These are phyloP conservation scores for Ardeotis arabs DNA, from an alignment of 2,113 vertebrate genomes.

Conservation along the genomic window DNA sequence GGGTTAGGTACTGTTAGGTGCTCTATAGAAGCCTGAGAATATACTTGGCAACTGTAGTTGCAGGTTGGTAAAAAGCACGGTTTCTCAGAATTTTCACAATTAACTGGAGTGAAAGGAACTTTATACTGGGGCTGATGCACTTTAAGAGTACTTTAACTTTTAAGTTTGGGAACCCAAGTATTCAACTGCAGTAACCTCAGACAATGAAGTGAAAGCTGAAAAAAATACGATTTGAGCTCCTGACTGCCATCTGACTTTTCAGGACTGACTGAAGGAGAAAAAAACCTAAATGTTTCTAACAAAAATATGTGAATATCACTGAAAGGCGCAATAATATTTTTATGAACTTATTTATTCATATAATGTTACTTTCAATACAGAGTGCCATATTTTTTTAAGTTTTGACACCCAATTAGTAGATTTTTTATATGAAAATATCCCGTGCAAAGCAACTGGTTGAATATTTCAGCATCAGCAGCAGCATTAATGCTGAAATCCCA, in stretches of 20 bases:
- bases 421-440: neutral
- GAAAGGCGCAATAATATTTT: neutral
- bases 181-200: neutral
- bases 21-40: neutral
- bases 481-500: neutral
- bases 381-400: neutral
- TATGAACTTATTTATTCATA: neutral
- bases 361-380: neutral
- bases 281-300: neutral
- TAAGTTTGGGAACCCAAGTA: neutral
- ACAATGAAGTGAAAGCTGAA: neutral
- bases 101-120: neutral
- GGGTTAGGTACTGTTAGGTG: neutral
- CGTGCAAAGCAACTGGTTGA: neutral
- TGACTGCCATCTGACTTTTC: neutral
- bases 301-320: neutral
- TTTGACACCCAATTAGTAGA: neutral
- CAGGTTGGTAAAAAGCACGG: neutral
- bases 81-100: neutral
- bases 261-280: neutral
- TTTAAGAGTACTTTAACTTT: neutral
- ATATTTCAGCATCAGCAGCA: rapidly evolving
- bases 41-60: neutral
- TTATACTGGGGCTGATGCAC: neutral
- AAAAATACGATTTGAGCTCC: neutral